Evolutionary conservation across 2,888 invertebrate genomes (phyloP), one percentile per base, ranked within the genome.

Genomic region (Venusia cambrica): DNA sequence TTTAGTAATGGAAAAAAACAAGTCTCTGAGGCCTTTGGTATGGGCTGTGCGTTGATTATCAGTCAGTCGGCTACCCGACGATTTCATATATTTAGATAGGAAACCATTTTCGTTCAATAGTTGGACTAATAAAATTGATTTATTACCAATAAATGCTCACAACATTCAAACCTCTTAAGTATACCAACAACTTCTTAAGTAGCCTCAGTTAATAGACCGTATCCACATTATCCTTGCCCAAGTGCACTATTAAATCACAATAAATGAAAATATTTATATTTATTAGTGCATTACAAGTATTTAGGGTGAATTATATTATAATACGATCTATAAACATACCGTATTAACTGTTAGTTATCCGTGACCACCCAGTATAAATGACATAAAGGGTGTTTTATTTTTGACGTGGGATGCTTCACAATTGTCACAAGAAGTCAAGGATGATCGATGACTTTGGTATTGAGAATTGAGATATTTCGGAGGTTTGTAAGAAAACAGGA

Each of bases 231-330:
- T 8, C 6, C 41, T 54, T 46, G 9, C 46, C 25, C 32, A 40
- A 38, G 43, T 51, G 58, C 58, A 57, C 65, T 62, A 73, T 78
- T 81, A 81, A 80, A 81, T 80, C 80, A 80, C 62, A 66, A 62
- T 59, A 72, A 63, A 69, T 71, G 66, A 73, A 74, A 76, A 73
- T 79, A 81, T 80, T 80, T 72, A 72, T 80, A 80, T 81, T 79
- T 80, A 77, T 76, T 73, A 73, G 60, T 54, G 45, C 62, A 57
- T 66, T 67, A 66, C 64, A 62, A 71, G 57, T 63, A 73, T 71
- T 62, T 68, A 56, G 68, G 65, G 69, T 77, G 76, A 79, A 73
- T 84, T 78, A 84, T 83, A 69, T 71, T 67, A 66, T 75, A 66
- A 75, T 57, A 63, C 57, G 60, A 35, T 48, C 68, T 73, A 73